phyloP scores from a whole-genome alignment of 2,797 vertebrate genomes.

The Leptodactylus fallax region DNA sequence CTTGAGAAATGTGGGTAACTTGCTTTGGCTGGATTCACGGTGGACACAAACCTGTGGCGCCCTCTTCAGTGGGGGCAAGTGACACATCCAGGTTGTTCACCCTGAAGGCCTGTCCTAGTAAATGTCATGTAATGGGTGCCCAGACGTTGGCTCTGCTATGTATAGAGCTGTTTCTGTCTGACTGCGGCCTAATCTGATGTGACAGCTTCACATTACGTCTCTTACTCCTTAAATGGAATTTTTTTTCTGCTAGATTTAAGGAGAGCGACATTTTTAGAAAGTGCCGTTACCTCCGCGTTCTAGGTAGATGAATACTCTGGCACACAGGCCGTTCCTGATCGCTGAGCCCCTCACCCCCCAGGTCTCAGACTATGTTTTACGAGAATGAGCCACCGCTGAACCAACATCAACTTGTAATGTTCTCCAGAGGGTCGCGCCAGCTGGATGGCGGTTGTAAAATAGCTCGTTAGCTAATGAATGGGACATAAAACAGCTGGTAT shows the following conservation, averaged over 20 bases:
- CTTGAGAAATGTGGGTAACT: no score
- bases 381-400: not conserved
- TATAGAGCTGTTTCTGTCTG: no score
- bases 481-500: conserved; percentile 33
- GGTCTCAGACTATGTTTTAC: not conserved
- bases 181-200: not conserved
- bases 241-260: conserved; percentile 3
- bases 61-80: no score
- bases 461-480: conserved; percentile 38
- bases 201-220: conserved; percentile 13
- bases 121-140: no score
- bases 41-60: no score
- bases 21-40: no score
- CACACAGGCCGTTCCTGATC: not conserved
- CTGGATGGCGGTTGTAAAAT: conserved; percentile 32
- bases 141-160: no score
- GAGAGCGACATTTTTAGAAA: not conserved
- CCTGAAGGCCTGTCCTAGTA: no score
- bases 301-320: conserved; percentile 13
- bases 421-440: not conserved
- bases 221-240: not conserved
- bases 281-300: no score
- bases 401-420: not conserved
- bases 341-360: not conserved
- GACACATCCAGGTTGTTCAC: no score